A percentile compares a stretch with the other conserved stretches of the same genome.
phyloP scores from a whole-genome alignment of 2,113 vertebrate genomes.

The Tursiops truncatus region DNA sequence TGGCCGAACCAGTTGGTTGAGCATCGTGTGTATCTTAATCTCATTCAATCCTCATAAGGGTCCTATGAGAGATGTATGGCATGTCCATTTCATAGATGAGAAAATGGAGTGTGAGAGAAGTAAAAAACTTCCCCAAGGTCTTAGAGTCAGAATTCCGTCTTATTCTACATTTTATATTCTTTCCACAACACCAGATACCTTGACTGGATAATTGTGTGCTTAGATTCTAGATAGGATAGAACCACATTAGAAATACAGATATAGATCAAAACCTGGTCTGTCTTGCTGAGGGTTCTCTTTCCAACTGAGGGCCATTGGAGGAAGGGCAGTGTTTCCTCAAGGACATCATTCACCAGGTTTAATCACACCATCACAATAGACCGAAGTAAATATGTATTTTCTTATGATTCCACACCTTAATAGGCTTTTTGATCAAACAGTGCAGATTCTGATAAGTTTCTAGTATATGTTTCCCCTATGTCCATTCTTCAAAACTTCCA shows the following conservation, averaged over 20 bases:
- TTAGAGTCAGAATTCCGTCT: neutral
- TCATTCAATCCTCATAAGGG: neutral
- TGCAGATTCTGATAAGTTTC: neutral
- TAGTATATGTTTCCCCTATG: neutral
- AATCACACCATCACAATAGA: neutral
- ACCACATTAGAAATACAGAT: neutral
- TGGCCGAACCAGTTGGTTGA: neutral
- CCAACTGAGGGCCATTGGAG: neutral
- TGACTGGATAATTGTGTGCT: neutral
- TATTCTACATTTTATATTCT: neutral
- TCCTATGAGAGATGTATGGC: neutral
- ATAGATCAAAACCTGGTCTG: neutral
- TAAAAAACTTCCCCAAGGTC: neutral
- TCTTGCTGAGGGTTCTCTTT: neutral
- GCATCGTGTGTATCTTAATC: neutral
- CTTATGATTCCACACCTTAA: neutral
- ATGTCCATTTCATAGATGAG: neutral
- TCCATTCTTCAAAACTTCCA: neutral
- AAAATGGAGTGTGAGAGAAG: neutral
- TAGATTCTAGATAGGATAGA: conserved; percentile 2
- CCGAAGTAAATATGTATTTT: neutral
- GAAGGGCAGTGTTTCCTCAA: neutral
- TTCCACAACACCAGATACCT: neutral
- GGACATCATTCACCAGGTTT: neutral
- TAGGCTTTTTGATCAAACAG: neutral